Evolutionary conservation across 1,140 invertebrate genomes (phyloP).

Genomic region (Pantala flavescens): DNA sequence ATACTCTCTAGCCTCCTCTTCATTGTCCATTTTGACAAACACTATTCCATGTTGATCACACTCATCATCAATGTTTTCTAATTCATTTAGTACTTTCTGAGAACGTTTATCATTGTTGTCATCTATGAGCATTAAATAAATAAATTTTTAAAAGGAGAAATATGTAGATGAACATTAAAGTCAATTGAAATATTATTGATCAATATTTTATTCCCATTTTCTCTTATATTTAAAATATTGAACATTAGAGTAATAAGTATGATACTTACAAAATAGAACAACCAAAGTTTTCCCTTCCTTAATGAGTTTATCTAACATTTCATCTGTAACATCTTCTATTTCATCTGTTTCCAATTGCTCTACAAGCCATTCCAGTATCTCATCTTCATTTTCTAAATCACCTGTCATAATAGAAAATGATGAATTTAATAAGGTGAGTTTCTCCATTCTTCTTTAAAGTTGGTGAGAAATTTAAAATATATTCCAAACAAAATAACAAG

Average conservation of each 20-base stretch:
- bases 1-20: conserved; percentile 79
- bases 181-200: no score
- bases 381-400: conserved; percentile 81
- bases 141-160: conserved; percentile 15
- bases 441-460: neutral
- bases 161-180: conserved; percentile 10
- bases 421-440: neutral
- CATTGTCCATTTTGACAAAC: conserved; percentile 88
- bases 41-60: conserved; percentile 76
- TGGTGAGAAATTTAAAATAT: no score
- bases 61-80: conserved; percentile 93
- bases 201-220: no score
- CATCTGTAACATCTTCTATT: conserved; percentile 90
- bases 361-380: conserved; percentile 79
- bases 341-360: conserved; percentile 81
- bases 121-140: conserved; percentile 44
- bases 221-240: no score
- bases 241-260: neutral
- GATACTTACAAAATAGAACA: conserved; percentile 79
- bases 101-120: conserved; percentile 84
- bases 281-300: conserved; percentile 80
- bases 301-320: conserved; percentile 82
- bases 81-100: conserved; percentile 70
- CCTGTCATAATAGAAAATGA: conserved; percentile 37
- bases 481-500: no score